Conservation (phyloP, 2,888 invertebrate species). For the Drosophila cognata region DNA sequence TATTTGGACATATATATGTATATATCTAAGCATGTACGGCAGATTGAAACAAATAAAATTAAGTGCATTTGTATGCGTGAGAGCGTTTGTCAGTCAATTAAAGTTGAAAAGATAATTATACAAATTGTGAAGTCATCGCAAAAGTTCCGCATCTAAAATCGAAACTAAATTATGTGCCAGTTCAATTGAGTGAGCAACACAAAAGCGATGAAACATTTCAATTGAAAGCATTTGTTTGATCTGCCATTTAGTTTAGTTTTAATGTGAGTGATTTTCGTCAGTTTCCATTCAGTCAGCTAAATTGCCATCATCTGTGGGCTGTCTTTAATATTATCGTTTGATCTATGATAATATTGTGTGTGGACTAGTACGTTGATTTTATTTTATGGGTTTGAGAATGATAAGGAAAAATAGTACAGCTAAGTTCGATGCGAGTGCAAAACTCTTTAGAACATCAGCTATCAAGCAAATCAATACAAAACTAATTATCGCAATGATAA, state of each 20-base stretch:
- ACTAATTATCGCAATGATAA: not conserved
- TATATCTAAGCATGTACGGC: not conserved
- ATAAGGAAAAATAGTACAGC: not conserved
- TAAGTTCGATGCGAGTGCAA: not conserved
- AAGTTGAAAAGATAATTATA: slow-evolving; percentile 27
- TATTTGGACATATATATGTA: not conserved
- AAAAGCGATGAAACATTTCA: slow-evolving; percentile 24
- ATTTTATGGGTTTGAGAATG: not conserved
- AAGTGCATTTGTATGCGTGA: slow-evolving; percentile 23
- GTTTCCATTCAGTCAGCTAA: slow-evolving; percentile 13
- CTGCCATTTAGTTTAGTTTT: slow-evolving; percentile 21
- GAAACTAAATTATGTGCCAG: slow-evolving; percentile 37
- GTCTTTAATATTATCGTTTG: slow-evolving; percentile 10
- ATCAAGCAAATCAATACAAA: not conserved
- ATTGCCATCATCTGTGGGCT: slow-evolving; percentile 12
- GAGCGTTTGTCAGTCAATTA: slow-evolving; percentile 17
- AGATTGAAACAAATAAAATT: not conserved
- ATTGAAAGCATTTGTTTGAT: slow-evolving; percentile 24
- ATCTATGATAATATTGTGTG: slow-evolving; percentile 5
- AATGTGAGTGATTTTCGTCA: slow-evolving; percentile 15
- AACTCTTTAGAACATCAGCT: not conserved
- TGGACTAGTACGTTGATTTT: not conserved
- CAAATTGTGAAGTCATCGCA: slow-evolving; percentile 35
- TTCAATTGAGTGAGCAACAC: slow-evolving; percentile 20
- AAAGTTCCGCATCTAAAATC: slow-evolving; percentile 50